Percentiles rank a stretch among this genome's conserved stretches.
phyloP scores from a whole-genome alignment of 2,888 invertebrate species.

The Ischnura elegans region DNA sequence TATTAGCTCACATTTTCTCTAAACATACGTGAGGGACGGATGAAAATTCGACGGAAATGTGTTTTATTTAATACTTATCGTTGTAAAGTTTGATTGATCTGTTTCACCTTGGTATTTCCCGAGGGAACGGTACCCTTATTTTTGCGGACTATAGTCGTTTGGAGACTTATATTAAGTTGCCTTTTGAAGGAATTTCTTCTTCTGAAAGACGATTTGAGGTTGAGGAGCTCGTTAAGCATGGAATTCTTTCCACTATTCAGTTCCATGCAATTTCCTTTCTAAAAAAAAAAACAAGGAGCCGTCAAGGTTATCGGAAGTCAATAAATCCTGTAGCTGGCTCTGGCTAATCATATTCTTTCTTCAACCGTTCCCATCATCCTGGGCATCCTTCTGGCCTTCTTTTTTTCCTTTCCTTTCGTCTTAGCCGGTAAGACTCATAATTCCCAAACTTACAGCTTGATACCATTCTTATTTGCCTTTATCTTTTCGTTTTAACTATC shows the following conservation, averaged over 20 bases:
- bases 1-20: too few relatives aligned
- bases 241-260: background rate
- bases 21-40: too few relatives aligned
- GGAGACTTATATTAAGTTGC: background rate
- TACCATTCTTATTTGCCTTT: background rate
- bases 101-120: too few relatives aligned
- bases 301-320: background rate
- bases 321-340: background rate
- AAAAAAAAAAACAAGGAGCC: background rate
- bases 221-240: background rate
- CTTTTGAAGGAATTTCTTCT: background rate
- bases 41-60: too few relatives aligned
- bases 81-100: too few relatives aligned
- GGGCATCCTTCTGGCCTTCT: background rate
- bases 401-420: background rate
- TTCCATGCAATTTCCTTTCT: background rate
- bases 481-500: background rate
- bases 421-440: background rate
- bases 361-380: background rate
- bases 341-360: conserved; percentile 6
- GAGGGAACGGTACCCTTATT: too few relatives aligned
- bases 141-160: too few relatives aligned
- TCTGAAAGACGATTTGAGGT: background rate
- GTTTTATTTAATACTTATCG: too few relatives aligned
- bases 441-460: background rate